These are phyloP conservation scores for Tryphoninae sp. DNA, from an alignment of 2,888 invertebrate genomes.

Conservation along the genomic window DNA sequence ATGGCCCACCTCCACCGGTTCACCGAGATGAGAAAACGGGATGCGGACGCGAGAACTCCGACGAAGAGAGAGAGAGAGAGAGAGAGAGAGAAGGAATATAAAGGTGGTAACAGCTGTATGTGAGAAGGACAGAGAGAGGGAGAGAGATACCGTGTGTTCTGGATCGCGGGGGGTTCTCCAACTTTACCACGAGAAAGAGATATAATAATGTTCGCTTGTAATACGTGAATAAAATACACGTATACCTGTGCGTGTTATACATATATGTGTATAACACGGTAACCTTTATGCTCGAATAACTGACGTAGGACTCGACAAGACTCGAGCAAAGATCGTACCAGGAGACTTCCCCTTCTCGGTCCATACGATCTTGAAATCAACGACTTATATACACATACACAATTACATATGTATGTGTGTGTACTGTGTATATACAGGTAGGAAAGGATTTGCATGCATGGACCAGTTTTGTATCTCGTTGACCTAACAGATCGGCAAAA, in stretches of 20 bases:
- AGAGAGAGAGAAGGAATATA: conserved; percentile 25
- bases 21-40: conserved; percentile 59
- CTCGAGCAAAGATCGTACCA: conserved; percentile 43
- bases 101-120: conserved; percentile 61
- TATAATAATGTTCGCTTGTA: conserved; percentile 56
- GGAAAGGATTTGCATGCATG: no score
- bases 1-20: conserved; percentile 54
- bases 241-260: conserved; percentile 8
- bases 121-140: conserved; percentile 44
- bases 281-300: conserved; percentile 41
- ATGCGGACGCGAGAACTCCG: conserved; percentile 51
- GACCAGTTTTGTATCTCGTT: no score
- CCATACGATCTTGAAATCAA: conserved; percentile 50
- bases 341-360: conserved; percentile 25
- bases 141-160: neutral
- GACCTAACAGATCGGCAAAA: no score
- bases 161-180: conserved; percentile 2
- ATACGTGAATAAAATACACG: conserved; percentile 52
- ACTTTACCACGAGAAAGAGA: conserved; percentile 55
- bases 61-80: conserved; percentile 2
- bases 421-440: neutral
- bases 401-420: conserved; percentile 1
- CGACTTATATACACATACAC: conserved; percentile 23
- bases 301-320: conserved; percentile 41
- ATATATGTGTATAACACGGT: conserved; percentile 5